Evolutionary conservation across 2,113 vertebrate genomes (phyloP).

Genomic region (Cyprinodon tularosa): DNA sequence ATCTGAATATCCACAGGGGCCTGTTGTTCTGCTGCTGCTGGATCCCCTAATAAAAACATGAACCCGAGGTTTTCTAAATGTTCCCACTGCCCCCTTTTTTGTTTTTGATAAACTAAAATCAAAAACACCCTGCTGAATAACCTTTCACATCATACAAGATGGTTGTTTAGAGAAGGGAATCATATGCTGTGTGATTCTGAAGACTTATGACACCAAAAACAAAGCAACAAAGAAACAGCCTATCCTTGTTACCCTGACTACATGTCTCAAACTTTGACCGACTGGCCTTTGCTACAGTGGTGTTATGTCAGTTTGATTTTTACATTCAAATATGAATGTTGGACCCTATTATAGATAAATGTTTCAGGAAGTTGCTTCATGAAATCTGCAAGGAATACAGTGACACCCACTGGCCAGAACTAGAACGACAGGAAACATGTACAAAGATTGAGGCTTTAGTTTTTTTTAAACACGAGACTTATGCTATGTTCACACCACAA

Average conservation of each 20-base stretch:
- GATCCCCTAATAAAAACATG: conserved; percentile 23
- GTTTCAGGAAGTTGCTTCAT: background rate
- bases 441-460: background rate
- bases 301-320: background rate
- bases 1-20: conserved; percentile 48
- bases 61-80: conserved; percentile 22
- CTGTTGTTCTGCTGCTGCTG: conserved; percentile 40
- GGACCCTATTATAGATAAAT: background rate
- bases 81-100: conserved; percentile 16
- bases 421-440: background rate
- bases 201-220: conserved; percentile 18
- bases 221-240: conserved; percentile 10
- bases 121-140: conserved; percentile 29
- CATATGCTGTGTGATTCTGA: conserved; percentile 14
- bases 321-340: background rate
- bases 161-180: background rate
- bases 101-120: background rate
- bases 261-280: background rate
- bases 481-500: too few relatives aligned
- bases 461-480: background rate
- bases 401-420: background rate
- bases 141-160: conserved; percentile 32
- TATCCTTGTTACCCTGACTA: background rate
- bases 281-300: background rate
- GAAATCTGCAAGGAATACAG: background rate